A percentile compares a stretch with the other conserved stretches of the same genome.
These are phyloP conservation scores for Arizona elegans DNA, from an alignment of 2,113 vertebrate species.

Conservation along the genomic window DNA sequence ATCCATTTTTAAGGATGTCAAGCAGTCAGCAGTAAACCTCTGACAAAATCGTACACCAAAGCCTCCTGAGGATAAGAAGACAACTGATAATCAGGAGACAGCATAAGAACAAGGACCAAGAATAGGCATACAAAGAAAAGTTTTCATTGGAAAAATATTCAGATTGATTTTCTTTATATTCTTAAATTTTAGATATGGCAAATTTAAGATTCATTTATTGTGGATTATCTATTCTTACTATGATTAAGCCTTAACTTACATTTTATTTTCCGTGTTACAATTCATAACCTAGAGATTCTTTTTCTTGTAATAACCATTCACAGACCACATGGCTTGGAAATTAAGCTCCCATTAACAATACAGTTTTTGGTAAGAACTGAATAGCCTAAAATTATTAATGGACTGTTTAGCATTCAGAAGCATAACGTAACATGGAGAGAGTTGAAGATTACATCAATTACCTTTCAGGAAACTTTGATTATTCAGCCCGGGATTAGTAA, in stretches of 20 bases:
- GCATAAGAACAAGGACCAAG: neutral
- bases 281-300: neutral
- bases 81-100: neutral
- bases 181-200: neutral
- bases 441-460: rapidly evolving
- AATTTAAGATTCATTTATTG: neutral
- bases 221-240: neutral
- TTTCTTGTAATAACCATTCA: rapidly evolving
- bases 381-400: neutral
- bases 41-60: neutral
- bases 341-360: neutral
- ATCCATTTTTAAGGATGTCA: neutral
- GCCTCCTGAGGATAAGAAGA: neutral
- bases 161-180: neutral
- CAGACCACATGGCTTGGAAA: rapidly evolving
- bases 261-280: neutral
- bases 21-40: neutral
- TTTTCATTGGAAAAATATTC: neutral
- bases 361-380: neutral
- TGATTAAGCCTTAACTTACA: neutral
- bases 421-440: neutral
- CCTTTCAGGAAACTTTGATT: neutral
- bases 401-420: neutral
- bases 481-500: neutral
- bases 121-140: neutral